Evolutionary conservation across 2,113 vertebrate species (phyloP), one percentile per base, ranked within the genome.

Genomic region (Sinosuthora webbiana): DNA sequence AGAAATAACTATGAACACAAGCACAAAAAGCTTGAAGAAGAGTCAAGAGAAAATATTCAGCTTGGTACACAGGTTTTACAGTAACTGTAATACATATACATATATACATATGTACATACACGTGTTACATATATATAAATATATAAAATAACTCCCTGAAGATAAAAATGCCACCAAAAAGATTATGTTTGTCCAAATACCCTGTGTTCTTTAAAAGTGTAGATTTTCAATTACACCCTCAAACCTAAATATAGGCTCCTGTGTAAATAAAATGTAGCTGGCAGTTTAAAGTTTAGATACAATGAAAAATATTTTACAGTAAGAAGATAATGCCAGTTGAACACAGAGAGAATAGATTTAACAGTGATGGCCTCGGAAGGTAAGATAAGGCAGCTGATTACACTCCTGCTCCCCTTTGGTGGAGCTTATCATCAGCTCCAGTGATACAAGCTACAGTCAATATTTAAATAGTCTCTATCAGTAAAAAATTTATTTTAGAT

Each of bases 121-220:
- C 7, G 4, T 15, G 4, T 15, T 5, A 19, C 11, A 28, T 28
- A 31, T n/a, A 39, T 11, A 31, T 30, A 45, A 37, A 56, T 28
- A 81, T 3, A 67, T 17, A n/a, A 74, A 75, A 47, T 11, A 55
- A 41, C 15, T 45, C 31, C 11, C 57, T 63, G 24, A 63, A 67
- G 9, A 82, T 17, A 55, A 84, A 91, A 91, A 73, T 56, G 15
- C 1, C 37, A 69, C 10, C 16, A 9, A 1, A 1, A 83, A 65
- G 2, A 44, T 79, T 52, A 21, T 16, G 2, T 73, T 73, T 82
- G 13, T 4, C 30, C 24, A 12, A 79, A 65, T 45, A 53, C 2
- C 1, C 55, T 55, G 7, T 5, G 1, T 47, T 75, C 27, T 47
- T 45, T 71, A 31, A 71, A 75, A 69, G 47, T 0, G 0, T 0